These are phyloP conservation scores for Phalanger gymnotis DNA, from an alignment of 2,797 vertebrate genomes.

Conservation along the genomic window DNA sequence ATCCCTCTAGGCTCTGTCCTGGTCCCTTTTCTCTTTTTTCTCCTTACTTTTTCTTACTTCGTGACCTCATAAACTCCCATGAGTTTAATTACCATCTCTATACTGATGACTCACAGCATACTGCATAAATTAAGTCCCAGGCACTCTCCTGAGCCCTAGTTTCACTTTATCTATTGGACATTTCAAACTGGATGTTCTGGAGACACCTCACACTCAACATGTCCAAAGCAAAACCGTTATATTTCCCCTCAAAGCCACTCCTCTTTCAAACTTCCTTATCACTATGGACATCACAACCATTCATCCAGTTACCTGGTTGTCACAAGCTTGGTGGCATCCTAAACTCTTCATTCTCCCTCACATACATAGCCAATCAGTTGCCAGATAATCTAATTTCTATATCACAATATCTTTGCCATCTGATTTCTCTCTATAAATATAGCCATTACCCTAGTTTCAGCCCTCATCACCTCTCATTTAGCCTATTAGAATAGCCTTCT, in stretches of 20 bases:
- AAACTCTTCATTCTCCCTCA: background rate
- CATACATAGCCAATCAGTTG: background rate
- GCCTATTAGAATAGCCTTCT: background rate
- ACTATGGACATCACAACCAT: background rate
- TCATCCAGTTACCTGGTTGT: background rate
- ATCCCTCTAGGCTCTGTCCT: background rate
- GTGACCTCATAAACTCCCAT: background rate
- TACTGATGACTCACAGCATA: background rate
- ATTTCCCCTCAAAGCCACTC: background rate
- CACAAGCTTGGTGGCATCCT: background rate
- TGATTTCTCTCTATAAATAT: background rate
- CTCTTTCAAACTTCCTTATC: background rate
- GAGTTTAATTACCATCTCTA: background rate
- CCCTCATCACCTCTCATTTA: background rate
- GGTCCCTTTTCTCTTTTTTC: background rate
- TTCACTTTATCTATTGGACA: background rate
- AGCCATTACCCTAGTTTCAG: background rate
- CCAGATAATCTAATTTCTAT: background rate
- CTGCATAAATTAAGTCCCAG: background rate
- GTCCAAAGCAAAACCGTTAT: background rate
- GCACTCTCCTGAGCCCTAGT: background rate
- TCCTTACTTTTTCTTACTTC: background rate
- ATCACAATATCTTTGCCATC: background rate
- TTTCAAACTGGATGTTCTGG: background rate
- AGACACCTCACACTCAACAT: background rate